These are phyloP conservation scores for Sitta europaea DNA, from an alignment of 2,113 vertebrate genomes.

Conservation along the genomic window DNA sequence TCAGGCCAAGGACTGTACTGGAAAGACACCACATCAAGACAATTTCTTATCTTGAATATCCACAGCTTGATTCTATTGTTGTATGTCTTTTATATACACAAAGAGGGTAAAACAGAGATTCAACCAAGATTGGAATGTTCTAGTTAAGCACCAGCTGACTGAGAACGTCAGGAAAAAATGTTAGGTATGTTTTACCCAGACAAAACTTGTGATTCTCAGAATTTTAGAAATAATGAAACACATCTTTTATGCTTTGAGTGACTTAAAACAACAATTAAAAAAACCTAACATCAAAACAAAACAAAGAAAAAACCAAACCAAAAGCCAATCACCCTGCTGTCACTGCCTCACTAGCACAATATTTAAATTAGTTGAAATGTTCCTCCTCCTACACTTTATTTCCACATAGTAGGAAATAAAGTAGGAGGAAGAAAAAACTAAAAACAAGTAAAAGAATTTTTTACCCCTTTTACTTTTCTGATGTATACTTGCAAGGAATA, in stretches of 20 bases:
- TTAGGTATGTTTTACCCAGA: rapidly evolving
- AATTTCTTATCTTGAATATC: not conserved
- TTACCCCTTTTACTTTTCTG: not conserved
- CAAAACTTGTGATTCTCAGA: not conserved
- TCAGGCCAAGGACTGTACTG: not conserved
- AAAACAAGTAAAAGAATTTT: not conserved
- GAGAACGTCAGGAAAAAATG: not conserved
- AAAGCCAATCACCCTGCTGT: not conserved
- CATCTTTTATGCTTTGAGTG: rapidly evolving
- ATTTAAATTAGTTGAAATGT: not conserved
- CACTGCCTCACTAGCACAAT: not conserved
- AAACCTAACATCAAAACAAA: not conserved
- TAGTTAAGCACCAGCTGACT: not conserved
- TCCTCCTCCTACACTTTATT: not conserved
- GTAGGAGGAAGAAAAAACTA: not conserved
- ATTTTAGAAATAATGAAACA: not conserved
- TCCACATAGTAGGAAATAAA: not conserved
- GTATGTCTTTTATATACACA: not conserved
- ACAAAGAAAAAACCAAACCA: not conserved
- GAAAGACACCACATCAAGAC: not conserved
- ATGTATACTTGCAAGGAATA: not conserved
- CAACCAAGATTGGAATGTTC: not conserved
- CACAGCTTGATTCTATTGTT: not conserved
- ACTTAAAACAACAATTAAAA: not conserved
- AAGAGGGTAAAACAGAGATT: not conserved